phyloP scores from a whole-genome alignment of 1,140 invertebrate species.

The Andricus grossulariae region DNA sequence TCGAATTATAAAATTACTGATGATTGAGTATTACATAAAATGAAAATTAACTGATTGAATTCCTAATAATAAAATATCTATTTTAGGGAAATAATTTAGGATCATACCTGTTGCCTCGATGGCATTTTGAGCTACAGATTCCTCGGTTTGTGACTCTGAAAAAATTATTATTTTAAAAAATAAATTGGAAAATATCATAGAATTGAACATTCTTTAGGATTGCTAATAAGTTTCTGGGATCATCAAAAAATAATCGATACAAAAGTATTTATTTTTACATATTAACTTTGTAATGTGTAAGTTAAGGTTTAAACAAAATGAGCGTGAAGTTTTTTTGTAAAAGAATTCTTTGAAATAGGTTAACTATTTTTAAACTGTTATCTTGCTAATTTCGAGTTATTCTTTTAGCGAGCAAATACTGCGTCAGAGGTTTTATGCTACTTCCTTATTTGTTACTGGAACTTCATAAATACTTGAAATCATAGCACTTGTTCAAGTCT shows the following conservation, averaged over 20 bases:
- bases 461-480: not conserved
- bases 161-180: not conserved
- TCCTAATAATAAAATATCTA: not conserved
- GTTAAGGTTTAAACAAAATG: too few species aligned
- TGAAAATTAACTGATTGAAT: not conserved
- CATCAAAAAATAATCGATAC: too few species aligned
- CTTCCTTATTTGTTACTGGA: not conserved
- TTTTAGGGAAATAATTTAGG: not conserved
- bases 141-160: slow-evolving; percentile 9
- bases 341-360: too few species aligned
- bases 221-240: too few species aligned
- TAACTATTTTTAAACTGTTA: not conserved
- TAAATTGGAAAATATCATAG: not conserved
- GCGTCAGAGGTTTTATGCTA: not conserved
- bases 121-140: slow-evolving; percentile 13
- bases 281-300: too few species aligned
- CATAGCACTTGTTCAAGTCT: not conserved
- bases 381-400: not conserved
- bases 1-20: too few species aligned
- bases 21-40: too few species aligned
- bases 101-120: slow-evolving; percentile 3
- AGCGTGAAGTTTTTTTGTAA: too few species aligned
- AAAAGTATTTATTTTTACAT: too few species aligned
- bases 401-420: not conserved
- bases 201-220: not conserved